Evolutionary conservation across 2,888 invertebrate species (phyloP).

Genomic region (Nebria salina): DNA sequence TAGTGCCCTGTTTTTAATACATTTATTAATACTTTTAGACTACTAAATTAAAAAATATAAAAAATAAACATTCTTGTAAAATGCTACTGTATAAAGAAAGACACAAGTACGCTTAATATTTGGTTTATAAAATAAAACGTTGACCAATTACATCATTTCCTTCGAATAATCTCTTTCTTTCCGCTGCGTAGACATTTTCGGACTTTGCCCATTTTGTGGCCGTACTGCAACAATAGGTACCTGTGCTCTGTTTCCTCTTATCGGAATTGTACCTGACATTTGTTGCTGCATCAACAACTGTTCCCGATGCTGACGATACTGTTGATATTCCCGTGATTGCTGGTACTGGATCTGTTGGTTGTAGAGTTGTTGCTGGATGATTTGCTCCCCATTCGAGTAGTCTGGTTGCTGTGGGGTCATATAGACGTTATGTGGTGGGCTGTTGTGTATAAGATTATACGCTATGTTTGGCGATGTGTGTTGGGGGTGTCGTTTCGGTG

Average conservation of each 20-base stretch:
- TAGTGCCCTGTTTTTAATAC: no score
- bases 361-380: constrained; percentile 57
- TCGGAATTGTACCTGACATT: constrained; percentile 24
- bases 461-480: neutral
- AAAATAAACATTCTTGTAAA: neutral
- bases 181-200: constrained; percentile 53
- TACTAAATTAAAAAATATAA: no score
- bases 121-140: neutral
- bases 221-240: constrained; percentile 55
- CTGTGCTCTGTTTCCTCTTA: constrained; percentile 54
- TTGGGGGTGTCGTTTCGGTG: constrained; percentile 54
- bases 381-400: constrained; percentile 57
- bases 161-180: constrained; percentile 52
- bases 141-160: constrained; percentile 55
- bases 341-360: constrained; percentile 56
- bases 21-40: no score
- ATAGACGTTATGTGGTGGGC: constrained; percentile 54
- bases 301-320: constrained; percentile 58
- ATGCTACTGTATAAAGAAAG: neutral
- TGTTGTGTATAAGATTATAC: constrained; percentile 40
- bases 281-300: constrained; percentile 57
- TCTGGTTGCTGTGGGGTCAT: constrained; percentile 51
- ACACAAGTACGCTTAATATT: neutral
- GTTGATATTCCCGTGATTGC: constrained; percentile 57
- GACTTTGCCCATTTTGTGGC: constrained; percentile 54